phyloP scores from a whole-genome alignment of 2,888 invertebrate genomes.

The Prosopocoilus inquinatus region DNA sequence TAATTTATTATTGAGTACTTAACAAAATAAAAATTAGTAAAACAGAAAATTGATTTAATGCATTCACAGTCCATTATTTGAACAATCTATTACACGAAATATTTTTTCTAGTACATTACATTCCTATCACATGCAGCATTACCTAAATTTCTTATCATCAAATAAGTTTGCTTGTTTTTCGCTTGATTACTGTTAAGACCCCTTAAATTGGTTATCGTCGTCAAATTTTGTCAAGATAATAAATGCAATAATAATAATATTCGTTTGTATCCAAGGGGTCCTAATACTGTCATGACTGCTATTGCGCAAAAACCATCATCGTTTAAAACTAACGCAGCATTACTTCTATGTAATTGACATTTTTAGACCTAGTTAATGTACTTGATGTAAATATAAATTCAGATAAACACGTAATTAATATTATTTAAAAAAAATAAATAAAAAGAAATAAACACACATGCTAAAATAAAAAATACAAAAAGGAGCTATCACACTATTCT shows the following conservation, averaged over 20 bases:
- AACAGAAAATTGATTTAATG: neutral
- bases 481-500: neutral
- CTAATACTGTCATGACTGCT: too few species aligned
- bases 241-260: too few species aligned
- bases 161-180: too few species aligned
- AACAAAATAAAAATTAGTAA: too few species aligned
- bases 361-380: neutral
- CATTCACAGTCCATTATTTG: slow-evolving; percentile 9
- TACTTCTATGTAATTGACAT: neutral
- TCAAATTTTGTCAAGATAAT: too few species aligned
- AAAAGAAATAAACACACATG: neutral
- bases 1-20: neutral
- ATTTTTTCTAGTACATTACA: slow-evolving; percentile 13
- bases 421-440: neutral
- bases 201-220: too few species aligned
- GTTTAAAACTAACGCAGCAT: too few species aligned
- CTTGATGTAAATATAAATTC: neutral
- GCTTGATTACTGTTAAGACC: too few species aligned
- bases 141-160: neutral
- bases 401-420: neutral
- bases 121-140: slow-evolving; percentile 23
- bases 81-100: slow-evolving; percentile 21
- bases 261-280: too few species aligned
- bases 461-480: neutral
- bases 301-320: too few species aligned